These are phyloP conservation scores for Sialia sialis DNA, from an alignment of 2,113 vertebrate species.

Conservation along the genomic window DNA sequence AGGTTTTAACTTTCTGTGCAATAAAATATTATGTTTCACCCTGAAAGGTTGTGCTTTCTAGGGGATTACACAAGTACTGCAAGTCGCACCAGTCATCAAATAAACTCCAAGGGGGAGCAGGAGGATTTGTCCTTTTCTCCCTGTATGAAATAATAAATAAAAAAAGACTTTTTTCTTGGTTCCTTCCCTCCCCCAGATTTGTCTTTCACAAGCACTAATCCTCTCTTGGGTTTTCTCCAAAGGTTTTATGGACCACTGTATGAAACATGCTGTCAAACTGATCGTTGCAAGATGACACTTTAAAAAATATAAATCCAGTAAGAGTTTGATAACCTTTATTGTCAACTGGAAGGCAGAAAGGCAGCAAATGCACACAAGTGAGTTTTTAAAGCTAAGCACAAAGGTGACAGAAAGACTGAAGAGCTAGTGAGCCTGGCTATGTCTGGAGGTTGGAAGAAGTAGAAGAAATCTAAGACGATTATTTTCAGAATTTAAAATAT, in stretches of 20 bases:
- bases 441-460: not conserved
- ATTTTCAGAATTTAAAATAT: not conserved
- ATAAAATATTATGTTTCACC: constrained; percentile 13
- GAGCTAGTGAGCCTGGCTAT: not conserved
- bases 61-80: not conserved
- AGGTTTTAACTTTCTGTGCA: not conserved
- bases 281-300: constrained; percentile 26
- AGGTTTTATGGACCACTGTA: not conserved
- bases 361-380: not conserved
- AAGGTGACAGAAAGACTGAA: constrained; percentile 6
- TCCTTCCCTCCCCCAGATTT: not conserved
- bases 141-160: not conserved
- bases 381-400: not conserved
- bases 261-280: constrained; percentile 4
- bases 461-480: not conserved
- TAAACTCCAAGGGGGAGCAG: not conserved
- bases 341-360: constrained; percentile 41
- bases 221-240: constrained; percentile 7
- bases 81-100: not conserved
- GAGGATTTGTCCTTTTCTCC: not conserved
- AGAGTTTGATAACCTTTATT: not conserved
- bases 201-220: constrained; percentile 23
- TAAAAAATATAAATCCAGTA: constrained; percentile 8
- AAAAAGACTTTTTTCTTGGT: not conserved
- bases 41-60: not conserved